These are phyloP conservation scores for Glandiceps talaboti DNA, from an alignment of 53 echinoderm and acorn worm species.

Conservation along the genomic window DNA sequence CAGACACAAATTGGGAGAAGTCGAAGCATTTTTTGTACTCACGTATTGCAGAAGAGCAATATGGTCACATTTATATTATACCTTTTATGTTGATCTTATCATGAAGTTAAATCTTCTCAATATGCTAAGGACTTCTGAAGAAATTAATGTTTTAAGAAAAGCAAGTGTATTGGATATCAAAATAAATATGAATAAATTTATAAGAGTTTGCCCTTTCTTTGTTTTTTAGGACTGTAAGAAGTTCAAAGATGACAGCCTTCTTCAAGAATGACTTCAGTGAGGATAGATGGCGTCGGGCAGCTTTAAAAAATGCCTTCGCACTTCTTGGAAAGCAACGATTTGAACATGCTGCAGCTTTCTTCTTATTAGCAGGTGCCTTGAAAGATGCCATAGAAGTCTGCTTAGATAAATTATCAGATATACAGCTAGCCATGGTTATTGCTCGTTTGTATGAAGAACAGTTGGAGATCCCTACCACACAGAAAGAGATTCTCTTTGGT, in stretches of 20 bases:
- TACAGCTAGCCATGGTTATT: constrained; percentile 94
- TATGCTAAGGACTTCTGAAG: too few species aligned
- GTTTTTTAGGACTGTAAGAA: constrained; percentile 62
- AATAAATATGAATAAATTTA: too few species aligned
- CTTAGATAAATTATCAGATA: constrained; percentile 74
- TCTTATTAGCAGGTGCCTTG: constrained; percentile 90
- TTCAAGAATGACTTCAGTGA: constrained; percentile 80
- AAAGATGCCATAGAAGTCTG: constrained; percentile 90
- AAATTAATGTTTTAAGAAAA: too few species aligned
- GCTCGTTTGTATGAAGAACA: constrained; percentile 87
- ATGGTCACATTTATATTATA: too few species aligned
- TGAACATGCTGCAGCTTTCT: constrained; percentile 97
- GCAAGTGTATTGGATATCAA: too few species aligned
- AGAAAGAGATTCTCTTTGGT: constrained; percentile 58
- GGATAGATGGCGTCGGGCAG: constrained; percentile 95
- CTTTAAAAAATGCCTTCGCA: constrained; percentile 96
- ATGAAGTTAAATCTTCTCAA: too few species aligned
- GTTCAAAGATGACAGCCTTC: constrained; percentile 72
- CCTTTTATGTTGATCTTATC: too few species aligned
- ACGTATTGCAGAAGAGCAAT: too few species aligned
- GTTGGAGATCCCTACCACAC: constrained; percentile 60
- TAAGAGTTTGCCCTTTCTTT: too few species aligned
- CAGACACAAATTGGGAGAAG: too few species aligned
- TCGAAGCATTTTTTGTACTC: too few species aligned
- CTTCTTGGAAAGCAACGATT: constrained; percentile 87